Evolutionary conservation across 2,113 vertebrate genomes (phyloP).

Genomic region (Procavia capensis): DNA sequence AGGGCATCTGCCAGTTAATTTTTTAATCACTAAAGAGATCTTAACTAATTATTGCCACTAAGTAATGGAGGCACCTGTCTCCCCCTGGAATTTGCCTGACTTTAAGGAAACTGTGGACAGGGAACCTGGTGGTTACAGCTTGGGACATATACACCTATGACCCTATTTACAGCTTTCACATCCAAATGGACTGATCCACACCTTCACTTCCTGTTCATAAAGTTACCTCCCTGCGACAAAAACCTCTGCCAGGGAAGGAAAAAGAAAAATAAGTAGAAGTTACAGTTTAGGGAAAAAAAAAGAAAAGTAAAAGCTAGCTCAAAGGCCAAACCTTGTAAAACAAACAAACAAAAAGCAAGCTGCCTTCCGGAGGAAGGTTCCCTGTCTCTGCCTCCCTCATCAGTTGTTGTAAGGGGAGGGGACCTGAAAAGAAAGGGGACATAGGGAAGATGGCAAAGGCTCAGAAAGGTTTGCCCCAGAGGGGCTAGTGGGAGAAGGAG

Average conservation of each 20-base stretch:
- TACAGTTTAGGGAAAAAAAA: no score
- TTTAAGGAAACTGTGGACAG: background rate
- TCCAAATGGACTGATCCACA: background rate
- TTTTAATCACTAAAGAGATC: background rate
- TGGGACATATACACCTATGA: background rate
- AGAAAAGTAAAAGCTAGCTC: background rate
- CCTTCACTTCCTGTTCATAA: background rate
- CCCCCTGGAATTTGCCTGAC: no score
- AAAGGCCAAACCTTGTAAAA: background rate
- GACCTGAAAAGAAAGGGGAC: constrained; percentile 50
- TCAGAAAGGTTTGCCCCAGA: rapidly evolving
- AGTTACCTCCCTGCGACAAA: background rate
- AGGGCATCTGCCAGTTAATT: background rate
- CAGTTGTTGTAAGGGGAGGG: rapidly evolving
- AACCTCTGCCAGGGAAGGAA: background rate
- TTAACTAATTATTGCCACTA: background rate
- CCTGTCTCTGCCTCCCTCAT: rapidly evolving
- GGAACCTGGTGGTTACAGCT: no score
- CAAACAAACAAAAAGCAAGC: constrained; percentile 28
- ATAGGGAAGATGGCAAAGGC: background rate
- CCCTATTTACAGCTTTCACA: background rate
- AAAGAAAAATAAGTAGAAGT: background rate
- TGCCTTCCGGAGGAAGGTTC: background rate
- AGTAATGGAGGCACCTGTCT: background rate
- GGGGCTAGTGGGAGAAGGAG: background rate